Evolutionary conservation across 2,113 vertebrate species (phyloP), one percentile per base, ranked within the genome.

Genomic region (Nymphicus hollandicus): DNA sequence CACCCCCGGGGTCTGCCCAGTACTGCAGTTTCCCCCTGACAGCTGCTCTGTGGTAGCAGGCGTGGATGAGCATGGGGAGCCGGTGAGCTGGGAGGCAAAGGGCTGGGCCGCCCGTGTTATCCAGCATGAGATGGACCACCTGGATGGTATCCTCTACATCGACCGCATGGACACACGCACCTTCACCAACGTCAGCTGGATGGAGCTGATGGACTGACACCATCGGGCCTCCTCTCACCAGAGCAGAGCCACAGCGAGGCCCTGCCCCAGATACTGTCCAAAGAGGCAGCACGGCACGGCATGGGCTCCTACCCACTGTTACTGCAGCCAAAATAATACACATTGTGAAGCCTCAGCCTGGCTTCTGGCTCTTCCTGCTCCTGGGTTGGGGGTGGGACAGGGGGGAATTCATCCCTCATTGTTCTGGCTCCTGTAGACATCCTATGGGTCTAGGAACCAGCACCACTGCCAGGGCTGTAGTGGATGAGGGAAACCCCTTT

Each of bases 121-220:
- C 55, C 99, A 99, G 96, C 99, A 99, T 0, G 99, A 99, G 96
- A 98, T 99, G 98, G 99, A 99, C 89, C 99, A 99, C 86, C 96
- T 99, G 91, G 98, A 99, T 1, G 99, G 99, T 13, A 94, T 99
- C 66, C 97, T 99, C 46, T 99, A 98, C 94, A 72, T 99, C 1
- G 99, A 99, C 97, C 99, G 97, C 69, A 99, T 99, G 99, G 98
- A 99, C 97, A 92, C 98, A 86, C 98, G 94, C 90, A 99, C 99
- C 10, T 99, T 99, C 95, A 96, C 98, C 88, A 99, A 99, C 46
- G 47, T 99, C 37, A 33, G 89, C 81, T 99, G 99, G 99, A 98
- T 97, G 86, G 91, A 96, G 65, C 88, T 98, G 47, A 98, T 98
- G 41, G 98, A 99, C 52, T 99, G 97, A 98, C 2, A 9, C 37